Conservation (phyloP, 2,113 vertebrate genomes). For the Gambusia holbrooki region DNA sequence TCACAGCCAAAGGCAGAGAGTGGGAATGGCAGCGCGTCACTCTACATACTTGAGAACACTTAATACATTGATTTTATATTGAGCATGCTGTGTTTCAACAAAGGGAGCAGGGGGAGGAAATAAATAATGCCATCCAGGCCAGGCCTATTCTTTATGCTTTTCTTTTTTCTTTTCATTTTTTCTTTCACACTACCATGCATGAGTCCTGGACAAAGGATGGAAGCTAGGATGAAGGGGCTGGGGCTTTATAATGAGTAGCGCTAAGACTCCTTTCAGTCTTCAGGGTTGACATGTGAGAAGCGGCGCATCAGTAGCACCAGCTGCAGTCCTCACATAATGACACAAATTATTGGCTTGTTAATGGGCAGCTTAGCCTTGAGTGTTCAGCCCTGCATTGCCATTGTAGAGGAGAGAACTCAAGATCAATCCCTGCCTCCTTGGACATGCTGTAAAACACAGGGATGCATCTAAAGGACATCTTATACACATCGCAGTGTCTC, state of each 20-base stretch:
- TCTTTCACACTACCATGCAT: slow-evolving; percentile 30
- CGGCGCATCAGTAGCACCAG: slow-evolving; percentile 60
- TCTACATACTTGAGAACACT: slow-evolving; percentile 71
- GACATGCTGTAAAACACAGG: slow-evolving; percentile 50
- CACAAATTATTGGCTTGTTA: slow-evolving; percentile 73
- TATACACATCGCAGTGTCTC: slow-evolving; percentile 31
- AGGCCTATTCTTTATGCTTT: slow-evolving; percentile 28
- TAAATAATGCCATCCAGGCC: slow-evolving; percentile 59
- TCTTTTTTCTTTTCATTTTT: slow-evolving; percentile 30
- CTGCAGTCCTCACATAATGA: slow-evolving; percentile 69
- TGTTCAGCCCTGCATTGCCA: slow-evolving; percentile 50
- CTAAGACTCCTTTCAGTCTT: slow-evolving; percentile 55
- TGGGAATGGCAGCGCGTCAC: slow-evolving; percentile 69
- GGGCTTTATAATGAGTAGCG: slow-evolving; percentile 46
- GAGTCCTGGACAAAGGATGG: slow-evolving; percentile 61
- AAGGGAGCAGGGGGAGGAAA: slow-evolving; percentile 44
- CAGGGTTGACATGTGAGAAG: slow-evolving; percentile 64
- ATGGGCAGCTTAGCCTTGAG: slow-evolving; percentile 71
- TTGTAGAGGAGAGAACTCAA: slow-evolving; percentile 39
- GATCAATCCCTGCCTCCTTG: slow-evolving; percentile 62
- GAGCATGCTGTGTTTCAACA: slow-evolving; percentile 60
- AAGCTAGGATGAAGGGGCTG: slow-evolving; percentile 48
- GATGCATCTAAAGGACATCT: slow-evolving; percentile 64
- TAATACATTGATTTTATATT: slow-evolving; percentile 73
- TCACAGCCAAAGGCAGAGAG: slow-evolving; percentile 73